These are phyloP conservation scores for Antigone vipio DNA, from an alignment of 2,113 vertebrate genomes.

Conservation along the genomic window DNA sequence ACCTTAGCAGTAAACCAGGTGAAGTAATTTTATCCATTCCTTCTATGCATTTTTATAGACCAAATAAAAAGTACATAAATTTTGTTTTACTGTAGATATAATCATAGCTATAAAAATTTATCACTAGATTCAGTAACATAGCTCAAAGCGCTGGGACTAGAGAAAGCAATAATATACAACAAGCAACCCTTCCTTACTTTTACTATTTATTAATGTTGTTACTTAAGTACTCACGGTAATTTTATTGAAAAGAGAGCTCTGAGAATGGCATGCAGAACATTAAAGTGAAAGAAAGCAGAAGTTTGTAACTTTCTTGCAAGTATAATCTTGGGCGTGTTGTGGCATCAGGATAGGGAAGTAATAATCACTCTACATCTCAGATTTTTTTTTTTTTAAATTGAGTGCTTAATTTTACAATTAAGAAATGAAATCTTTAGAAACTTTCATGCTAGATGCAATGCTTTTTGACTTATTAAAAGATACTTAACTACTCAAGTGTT, in stretches of 20 bases:
- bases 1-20: neutral
- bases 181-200: neutral
- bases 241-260: neutral
- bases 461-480: neutral
- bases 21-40: constrained; percentile 1
- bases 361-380: neutral
- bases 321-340: neutral
- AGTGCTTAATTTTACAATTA: neutral
- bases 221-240: neutral
- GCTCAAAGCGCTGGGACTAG: neutral
- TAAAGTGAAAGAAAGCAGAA: neutral
- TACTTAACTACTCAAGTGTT: neutral
- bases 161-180: neutral
- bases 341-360: neutral
- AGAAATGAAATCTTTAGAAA: neutral
- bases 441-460: neutral
- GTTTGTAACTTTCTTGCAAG: neutral
- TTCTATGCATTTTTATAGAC: constrained; percentile 37
- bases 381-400: neutral
- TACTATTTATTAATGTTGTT: neutral
- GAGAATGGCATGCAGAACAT: neutral
- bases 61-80: constrained; percentile 53
- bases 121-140: constrained; percentile 32
- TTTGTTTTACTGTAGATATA: constrained; percentile 45
- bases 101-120: constrained; percentile 59